Conservation (phyloP, 2,888 invertebrate species). For the Pristionchus japonicus region DNA sequence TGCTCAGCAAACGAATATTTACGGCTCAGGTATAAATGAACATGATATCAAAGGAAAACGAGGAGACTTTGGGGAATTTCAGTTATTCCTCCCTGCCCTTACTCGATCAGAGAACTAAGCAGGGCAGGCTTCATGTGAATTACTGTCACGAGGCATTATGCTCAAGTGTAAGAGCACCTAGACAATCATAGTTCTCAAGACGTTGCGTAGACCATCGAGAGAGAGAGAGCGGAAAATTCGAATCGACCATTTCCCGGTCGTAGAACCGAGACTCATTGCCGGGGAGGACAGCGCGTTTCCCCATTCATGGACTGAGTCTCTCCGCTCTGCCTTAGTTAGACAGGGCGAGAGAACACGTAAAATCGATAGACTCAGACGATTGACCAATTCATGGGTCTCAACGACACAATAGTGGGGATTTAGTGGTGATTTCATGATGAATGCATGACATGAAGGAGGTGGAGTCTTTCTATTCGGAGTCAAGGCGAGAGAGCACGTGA, state of each 20-base stretch:
- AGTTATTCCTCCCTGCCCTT: neutral
- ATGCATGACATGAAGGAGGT: slow-evolving; percentile 4
- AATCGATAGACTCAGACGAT: neutral
- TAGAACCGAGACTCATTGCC: neutral
- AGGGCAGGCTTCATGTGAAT: neutral
- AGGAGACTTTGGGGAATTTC: too few species aligned
- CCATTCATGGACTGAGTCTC: neutral
- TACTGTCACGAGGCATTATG: neutral
- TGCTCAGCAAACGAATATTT: too few species aligned
- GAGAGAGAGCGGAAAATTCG: too few species aligned
- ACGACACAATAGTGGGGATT: neutral
- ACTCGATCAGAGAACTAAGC: neutral
- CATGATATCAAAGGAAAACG: too few species aligned
- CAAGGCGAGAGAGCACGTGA: neutral
- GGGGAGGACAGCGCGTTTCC: neutral
- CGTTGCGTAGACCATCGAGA: too few species aligned
- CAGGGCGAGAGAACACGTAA: neutral
- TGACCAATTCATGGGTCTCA: neutral
- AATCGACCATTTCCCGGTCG: neutral
- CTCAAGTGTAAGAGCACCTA: too few species aligned
- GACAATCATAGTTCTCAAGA: too few species aligned
- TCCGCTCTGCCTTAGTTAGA: neutral
- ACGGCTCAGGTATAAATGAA: too few species aligned
- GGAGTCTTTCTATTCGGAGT: neutral
- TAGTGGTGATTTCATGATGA: slow-evolving; percentile 26